Evolutionary conservation across 2,113 vertebrate species (phyloP).

Genomic region (Apeltes quadracus): DNA sequence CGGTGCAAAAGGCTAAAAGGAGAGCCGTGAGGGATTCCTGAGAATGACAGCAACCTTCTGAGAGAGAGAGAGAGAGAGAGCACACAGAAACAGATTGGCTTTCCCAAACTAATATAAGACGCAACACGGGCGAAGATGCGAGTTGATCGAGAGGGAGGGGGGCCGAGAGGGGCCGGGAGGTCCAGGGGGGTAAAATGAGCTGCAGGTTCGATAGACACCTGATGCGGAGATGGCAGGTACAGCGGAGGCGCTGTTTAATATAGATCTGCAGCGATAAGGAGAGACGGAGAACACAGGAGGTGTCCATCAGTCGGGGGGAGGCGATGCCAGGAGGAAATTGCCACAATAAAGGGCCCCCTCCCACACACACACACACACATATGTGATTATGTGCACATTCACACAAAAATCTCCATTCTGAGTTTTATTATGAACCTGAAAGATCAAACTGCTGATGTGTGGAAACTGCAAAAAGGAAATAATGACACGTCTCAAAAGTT

Average conservation of each 20-base stretch:
- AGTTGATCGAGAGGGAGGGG: slow-evolving; percentile 16
- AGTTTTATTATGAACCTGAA: slow-evolving; percentile 11
- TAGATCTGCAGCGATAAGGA: slow-evolving; percentile 78
- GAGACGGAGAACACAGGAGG: slow-evolving; percentile 68
- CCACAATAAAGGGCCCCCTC: slow-evolving; percentile 58
- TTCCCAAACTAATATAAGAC: slow-evolving; percentile 36
- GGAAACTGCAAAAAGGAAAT: neutral
- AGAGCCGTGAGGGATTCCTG: slow-evolving; percentile 16
- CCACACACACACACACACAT: neutral
- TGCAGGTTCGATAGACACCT: slow-evolving; percentile 51
- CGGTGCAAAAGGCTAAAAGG: neutral
- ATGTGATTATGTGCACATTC: slow-evolving; percentile 3
- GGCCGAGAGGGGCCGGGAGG: slow-evolving; percentile 32
- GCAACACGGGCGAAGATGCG: slow-evolving; percentile 41
- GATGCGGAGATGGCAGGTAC: slow-evolving; percentile 65
- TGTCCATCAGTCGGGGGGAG: slow-evolving; percentile 68
- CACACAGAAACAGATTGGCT: neutral
- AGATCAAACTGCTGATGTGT: neutral
- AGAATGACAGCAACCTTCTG: slow-evolving; percentile 3
- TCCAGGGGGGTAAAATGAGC: slow-evolving; percentile 49
- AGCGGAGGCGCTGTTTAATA: slow-evolving; percentile 78
- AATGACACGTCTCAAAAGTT: slow-evolving; percentile 16
- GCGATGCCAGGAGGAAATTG: slow-evolving; percentile 77
- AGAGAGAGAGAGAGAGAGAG: neutral
- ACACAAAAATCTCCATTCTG: neutral